A percentile compares a stretch with the other conserved stretches of the same genome.
Conservation (phyloP, 2,113 vertebrate genomes). For the Halcyon senegalensis region DNA sequence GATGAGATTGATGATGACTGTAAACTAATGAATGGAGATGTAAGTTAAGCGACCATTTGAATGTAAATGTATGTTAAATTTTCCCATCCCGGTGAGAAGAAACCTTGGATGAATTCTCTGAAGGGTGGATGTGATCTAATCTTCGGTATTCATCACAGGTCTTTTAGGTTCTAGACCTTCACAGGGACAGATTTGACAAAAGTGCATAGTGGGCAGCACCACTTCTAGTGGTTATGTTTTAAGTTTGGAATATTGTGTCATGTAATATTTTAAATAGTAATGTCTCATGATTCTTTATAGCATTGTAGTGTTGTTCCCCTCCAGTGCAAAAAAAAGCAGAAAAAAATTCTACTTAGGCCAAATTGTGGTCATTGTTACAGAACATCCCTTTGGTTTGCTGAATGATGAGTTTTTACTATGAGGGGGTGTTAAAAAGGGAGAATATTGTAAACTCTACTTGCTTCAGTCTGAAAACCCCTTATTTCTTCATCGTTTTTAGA, state of each 20-base stretch:
- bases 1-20: conserved; percentile 98
- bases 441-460: neutral
- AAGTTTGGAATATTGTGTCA: neutral
- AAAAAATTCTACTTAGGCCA: neutral
- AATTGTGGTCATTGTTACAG: neutral
- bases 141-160: neutral
- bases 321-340: neutral
- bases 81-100: neutral
- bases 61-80: neutral
- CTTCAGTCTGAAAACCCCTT: neutral
- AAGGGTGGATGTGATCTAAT: neutral
- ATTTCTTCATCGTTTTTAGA: neutral
- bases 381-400: neutral
- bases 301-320: neutral
- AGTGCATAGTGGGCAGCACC: neutral
- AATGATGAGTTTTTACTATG: neutral
- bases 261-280: neutral
- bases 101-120: neutral
- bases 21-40: conserved; percentile 94
- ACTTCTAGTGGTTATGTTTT: neutral
- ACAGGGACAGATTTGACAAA: neutral
- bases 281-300: neutral
- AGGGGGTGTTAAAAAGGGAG: neutral
- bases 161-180: neutral
- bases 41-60: conserved; percentile 69